Base-by-base conservation (phyloP, 2,888 invertebrate species). In the Synergus gifuensis region DNA sequence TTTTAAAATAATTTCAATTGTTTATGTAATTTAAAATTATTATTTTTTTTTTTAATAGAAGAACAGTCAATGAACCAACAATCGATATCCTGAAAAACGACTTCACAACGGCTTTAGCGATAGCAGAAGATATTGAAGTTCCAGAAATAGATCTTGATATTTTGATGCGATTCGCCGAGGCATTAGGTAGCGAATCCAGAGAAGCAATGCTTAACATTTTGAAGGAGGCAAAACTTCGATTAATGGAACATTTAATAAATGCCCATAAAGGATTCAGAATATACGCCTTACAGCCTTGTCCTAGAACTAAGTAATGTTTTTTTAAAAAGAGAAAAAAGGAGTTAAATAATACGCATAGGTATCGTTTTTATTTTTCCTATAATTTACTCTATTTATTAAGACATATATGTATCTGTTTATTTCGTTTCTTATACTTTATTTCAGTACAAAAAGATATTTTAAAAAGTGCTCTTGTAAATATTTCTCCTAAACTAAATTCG, bases 271-370 rank as follows among this genome's bases (percentile, higher is more conserved):
- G 82, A 22, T 91, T 90, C 63, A 86, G 85, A 44, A 49, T 73
- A 54, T 88, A 89, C 78, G 85, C 83, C 1, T 80, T 84, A 5
- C 78, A 87, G 76, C 89, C 89, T 36, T 90, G 90, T 82, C 89
- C 90, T 1, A 69, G 82, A 36, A 81, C 79, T 4, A 86, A 88
- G 78, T 87, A 81, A 84, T 11, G 12, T 60, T 22, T 54, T 60
- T 4, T 12, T 11, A 5, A 12, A 22, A 5, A 2, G 12, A 0
- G 9, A 22, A 4, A 60, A 28, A 5, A 28, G 12, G 5, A 28
- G 11, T 60, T 28, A 8, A 60, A 60, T 5, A 60, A 60, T 12
- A 14, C 22, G 9, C 11, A 22, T 4, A 60, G 22, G 9, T 9
- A 54, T n/a, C 12, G 7, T 60, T 22, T 60, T 60, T 28, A 60